Base-by-base conservation (phyloP, 2,797 vertebrate genomes). In the Callimico goeldii region DNA sequence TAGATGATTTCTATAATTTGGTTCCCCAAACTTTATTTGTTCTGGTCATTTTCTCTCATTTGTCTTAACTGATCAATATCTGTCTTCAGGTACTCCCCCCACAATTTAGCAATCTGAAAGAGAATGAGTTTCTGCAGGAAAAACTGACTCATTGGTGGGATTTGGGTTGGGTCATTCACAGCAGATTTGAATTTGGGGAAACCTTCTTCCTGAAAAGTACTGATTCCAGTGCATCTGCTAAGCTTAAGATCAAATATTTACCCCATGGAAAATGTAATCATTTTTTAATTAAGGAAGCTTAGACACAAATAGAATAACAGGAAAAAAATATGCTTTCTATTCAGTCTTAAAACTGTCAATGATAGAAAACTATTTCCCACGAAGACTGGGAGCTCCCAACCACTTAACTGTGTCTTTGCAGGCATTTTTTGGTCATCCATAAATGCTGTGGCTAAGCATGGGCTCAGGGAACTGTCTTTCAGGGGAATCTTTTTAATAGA, bases 251-350 rank as follows among this genome's bases (percentile, higher is more conserved):
- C n/a, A 73, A 95, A 92, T 95, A 86, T 88, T 96, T 92, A 95
- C 84, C 81, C 55, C 15, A n/a, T 64, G 82, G 57, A 58, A 86
- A 88, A 85, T 50, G 82, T 55, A 91, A 96, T 97, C 84, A 90
- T 61, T 88, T 92, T 96, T 93, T 90, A 94, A 96, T 94, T 96
- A 95, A 96, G 95, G 87, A 88, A 95, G 19, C 84, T 93, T 64
- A 94, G 64, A 85, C 24, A 70, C 41, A 73, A 97, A 91, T 61
- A 93, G 95, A 95, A 96, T 84, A 85, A 87, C 87, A 97, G 77
- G 15, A 80, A 96, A 77, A 67, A 94, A 80, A 90, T 39, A 67
- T 77, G 64, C 39, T 95, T 97, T 84, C 97, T 52, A 24, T 79
- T 93, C 12, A 33, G 81, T 64, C 76, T 46, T 94, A 50, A 80